Evolutionary conservation across 64 coral and sea anemone genomes (phyloP), one percentile per base, ranked within the genome.

Genomic region (Dendrophyllia cribrosa): DNA sequence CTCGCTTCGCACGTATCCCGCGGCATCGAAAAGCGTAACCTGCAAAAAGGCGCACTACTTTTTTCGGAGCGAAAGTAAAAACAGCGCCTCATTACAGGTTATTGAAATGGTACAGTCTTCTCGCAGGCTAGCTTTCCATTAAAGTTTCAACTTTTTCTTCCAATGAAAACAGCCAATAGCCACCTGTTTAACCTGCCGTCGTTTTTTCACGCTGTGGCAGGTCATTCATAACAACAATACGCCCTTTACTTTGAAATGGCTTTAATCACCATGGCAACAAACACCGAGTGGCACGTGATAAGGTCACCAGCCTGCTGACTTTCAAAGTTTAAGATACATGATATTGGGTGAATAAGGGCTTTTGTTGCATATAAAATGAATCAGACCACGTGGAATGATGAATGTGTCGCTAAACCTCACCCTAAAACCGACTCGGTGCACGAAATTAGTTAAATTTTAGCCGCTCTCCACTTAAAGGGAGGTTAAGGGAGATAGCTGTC

Each of bases 361-460:
- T 84, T 84, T 84, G 80, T 84, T 84, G 80, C 80, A 84, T 84
- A 84, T 9, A 7, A 68, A 84, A 84, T 84, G 80, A 84, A 59
- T 46, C 47, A 6, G 7, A 84, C 60, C 80, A 84, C 80, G 80
- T 84, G 80, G 61, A 68, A 84, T 62, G 60, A 84, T 17, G 45
- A 50, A 63, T 47, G 26, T 7, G n/a, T 44, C 43, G 17, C 8
- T 51, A 51, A n/a, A 7, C 61, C 80, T 67, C 80, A 46, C 80
- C 80, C 45, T 49, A 75, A 56, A 56, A 7, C 12, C 53, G 53
- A 1, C 53, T 56, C 12, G 7, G 7, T 56, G 7, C 43, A 4
- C 72, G 3, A 8, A 49, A n/a, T n/a, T n/a, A 49, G 13, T 4
- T 51, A 0, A 0, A 9, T 1, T 70, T 70, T 70, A 56, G 12